phyloP scores from a whole-genome alignment of 2,797 vertebrate genomes.

The Hemibagrus guttatus region DNA sequence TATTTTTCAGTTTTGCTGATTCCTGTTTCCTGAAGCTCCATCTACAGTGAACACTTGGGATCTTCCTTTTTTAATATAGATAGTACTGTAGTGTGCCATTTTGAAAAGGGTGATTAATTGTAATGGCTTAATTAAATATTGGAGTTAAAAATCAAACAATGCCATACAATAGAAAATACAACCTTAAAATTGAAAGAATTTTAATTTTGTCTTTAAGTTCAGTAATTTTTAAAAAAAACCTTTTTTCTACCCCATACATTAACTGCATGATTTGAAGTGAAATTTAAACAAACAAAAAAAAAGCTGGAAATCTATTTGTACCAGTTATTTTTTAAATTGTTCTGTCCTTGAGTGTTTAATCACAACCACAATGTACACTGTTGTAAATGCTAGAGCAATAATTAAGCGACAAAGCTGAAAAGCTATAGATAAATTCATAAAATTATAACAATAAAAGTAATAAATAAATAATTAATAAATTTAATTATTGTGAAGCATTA shows the following conservation, averaged over 20 bases:
- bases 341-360: neutral
- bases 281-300: slow-evolving; percentile 7
- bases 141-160: neutral
- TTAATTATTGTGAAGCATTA: neutral
- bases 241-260: slow-evolving; percentile 22
- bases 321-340: neutral
- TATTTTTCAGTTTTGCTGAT: slow-evolving; percentile 79
- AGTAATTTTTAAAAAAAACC: neutral
- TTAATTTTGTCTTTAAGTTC: neutral
- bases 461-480: neutral
- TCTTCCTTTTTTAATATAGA: slow-evolving; percentile 24
- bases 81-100: slow-evolving; percentile 5
- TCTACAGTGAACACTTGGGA: slow-evolving; percentile 25
- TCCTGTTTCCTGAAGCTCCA: slow-evolving; percentile 37
- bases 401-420: neutral
- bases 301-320: neutral
- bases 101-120: slow-evolving; percentile 5
- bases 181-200: slow-evolving; percentile 8
- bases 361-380: neutral
- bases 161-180: neutral
- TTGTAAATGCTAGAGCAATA: neutral
- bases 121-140: neutral
- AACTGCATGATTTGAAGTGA: slow-evolving; percentile 39
- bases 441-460: neutral
- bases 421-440: neutral